A percentile compares a stretch with the other conserved stretches of the same genome.
These are phyloP conservation scores for Drosophila fuyamai DNA, from an alignment of 1,140 invertebrate species.

Conservation along the genomic window DNA sequence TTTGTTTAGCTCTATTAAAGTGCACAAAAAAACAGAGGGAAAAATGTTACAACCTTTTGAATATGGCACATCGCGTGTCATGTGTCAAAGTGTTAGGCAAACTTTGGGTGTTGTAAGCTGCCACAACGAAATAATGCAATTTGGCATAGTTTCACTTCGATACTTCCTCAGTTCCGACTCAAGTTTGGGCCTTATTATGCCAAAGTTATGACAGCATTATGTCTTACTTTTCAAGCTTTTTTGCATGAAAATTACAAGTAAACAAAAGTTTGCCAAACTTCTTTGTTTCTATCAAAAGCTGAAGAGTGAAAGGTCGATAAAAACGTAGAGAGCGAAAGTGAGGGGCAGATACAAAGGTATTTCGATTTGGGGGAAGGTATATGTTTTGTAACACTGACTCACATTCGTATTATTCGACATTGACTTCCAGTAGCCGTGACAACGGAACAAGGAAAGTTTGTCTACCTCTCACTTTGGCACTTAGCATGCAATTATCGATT, in stretches of 20 bases:
- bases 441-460: constrained; percentile 36
- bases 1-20: constrained; percentile 23
- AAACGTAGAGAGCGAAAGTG: constrained; percentile 56
- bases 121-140: constrained; percentile 56
- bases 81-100: constrained; percentile 67
- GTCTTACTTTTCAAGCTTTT: constrained; percentile 34
- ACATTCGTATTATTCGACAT: constrained; percentile 39
- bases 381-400: constrained; percentile 45
- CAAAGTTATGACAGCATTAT: constrained; percentile 62
- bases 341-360: constrained; percentile 1
- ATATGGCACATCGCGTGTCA: constrained; percentile 67
- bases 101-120: constrained; percentile 26
- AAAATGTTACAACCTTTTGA: constrained; percentile 27
- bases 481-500: constrained; percentile 74
- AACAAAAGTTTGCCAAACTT: constrained; percentile 22
- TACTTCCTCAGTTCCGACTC: constrained; percentile 55
- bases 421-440: constrained; percentile 50
- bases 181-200: constrained; percentile 45
- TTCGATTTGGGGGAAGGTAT: constrained; percentile 12
- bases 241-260: constrained; percentile 36
- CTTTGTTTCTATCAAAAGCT: constrained; percentile 42
- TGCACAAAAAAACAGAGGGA: constrained; percentile 8
- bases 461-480: constrained; percentile 22
- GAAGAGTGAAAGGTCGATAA: constrained; percentile 58
- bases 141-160: constrained; percentile 62